These are phyloP conservation scores for Willisornis vidua DNA, from an alignment of 2,113 vertebrate genomes.

Conservation along the genomic window DNA sequence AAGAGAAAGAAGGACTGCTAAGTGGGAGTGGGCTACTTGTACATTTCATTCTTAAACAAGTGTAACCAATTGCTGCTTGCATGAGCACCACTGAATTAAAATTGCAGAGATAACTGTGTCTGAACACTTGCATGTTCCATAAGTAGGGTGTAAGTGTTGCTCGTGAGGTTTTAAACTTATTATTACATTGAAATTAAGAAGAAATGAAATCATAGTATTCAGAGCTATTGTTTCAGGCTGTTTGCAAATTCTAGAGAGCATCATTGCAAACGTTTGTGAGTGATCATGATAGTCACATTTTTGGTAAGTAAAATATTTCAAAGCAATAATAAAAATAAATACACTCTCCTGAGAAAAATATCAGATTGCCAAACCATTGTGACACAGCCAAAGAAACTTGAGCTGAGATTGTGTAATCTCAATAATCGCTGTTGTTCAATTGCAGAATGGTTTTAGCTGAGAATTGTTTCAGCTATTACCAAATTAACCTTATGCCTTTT, in stretches of 20 bases:
- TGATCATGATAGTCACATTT: neutral
- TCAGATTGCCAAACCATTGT: neutral
- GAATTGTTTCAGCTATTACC: neutral
- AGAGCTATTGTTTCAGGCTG: neutral
- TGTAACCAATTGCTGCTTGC: neutral
- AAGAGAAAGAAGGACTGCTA: neutral
- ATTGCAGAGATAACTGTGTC: neutral
- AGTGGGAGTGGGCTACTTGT: neutral
- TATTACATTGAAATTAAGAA: neutral
- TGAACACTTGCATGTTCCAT: neutral
- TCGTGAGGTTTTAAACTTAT: neutral
- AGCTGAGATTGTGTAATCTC: neutral
- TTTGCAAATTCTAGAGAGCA: neutral
- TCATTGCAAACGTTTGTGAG: neutral
- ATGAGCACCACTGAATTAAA: neutral
- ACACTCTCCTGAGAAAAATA: neutral
- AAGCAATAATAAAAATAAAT: neutral
- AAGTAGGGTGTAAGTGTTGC: neutral
- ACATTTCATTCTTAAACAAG: neutral
- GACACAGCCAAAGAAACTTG: constrained; percentile 10
- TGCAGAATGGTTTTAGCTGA: neutral
- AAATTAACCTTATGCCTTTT: neutral
- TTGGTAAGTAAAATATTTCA: neutral
- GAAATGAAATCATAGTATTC: neutral
- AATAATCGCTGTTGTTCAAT: neutral